Percentiles rank a stretch among this genome's conserved stretches.
phyloP scores from a whole-genome alignment of 2,888 invertebrate genomes.

The Mayetiola destructor region DNA sequence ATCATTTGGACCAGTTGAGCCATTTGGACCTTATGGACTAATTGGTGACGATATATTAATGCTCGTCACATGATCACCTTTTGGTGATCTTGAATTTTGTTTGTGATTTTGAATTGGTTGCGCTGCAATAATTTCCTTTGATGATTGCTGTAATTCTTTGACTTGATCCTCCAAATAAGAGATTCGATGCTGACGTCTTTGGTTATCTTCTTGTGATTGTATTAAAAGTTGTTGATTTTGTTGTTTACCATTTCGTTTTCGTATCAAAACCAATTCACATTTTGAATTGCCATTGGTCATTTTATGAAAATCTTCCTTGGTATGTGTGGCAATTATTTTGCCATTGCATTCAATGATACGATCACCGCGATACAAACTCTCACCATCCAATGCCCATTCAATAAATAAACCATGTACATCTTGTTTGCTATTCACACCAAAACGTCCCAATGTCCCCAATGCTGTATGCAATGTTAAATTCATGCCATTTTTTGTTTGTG shows the following conservation, averaged over 20 bases:
- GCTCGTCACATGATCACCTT: slow-evolving; percentile 45
- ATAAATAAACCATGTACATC: no score
- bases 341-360: slow-evolving; percentile 67
- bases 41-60: slow-evolving; percentile 51
- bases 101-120: not conserved
- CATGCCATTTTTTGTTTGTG: no score
- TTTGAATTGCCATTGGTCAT: slow-evolving; percentile 39
- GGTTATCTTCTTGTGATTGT: slow-evolving; percentile 55
- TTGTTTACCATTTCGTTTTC: slow-evolving; percentile 26
- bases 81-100: not conserved
- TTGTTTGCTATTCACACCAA: no score
- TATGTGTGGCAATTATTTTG: slow-evolving; percentile 51
- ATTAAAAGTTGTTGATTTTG: slow-evolving; percentile 32
- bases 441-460: no score
- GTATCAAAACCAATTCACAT: slow-evolving; percentile 32
- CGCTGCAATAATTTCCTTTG: slow-evolving; percentile 23
- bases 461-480: no score
- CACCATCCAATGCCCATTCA: slow-evolving; percentile 71
- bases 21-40: no score
- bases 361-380: slow-evolving; percentile 61
- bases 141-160: slow-evolving; percentile 39
- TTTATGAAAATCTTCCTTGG: slow-evolving; percentile 55
- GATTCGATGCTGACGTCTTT: slow-evolving; percentile 71
- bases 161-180: slow-evolving; percentile 83
- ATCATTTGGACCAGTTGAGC: slow-evolving; percentile 34